Evolutionary conservation across 2,113 vertebrate genomes (phyloP).

Genomic region (Cygnus buccinator): DNA sequence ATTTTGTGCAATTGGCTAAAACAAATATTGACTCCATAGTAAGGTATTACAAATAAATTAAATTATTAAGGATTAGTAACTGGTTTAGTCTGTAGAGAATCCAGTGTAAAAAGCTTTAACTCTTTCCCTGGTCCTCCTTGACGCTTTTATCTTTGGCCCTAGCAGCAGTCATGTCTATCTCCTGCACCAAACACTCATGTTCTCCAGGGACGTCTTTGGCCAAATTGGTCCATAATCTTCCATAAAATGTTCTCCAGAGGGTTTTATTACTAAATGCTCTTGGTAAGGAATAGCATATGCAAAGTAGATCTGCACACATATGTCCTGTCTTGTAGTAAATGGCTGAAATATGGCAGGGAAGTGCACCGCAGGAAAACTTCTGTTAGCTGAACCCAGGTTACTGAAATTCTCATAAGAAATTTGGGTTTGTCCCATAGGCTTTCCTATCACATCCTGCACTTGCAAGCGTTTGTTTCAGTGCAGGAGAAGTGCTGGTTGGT

Average conservation of each 20-base stretch:
- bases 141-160: background rate
- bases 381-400: background rate
- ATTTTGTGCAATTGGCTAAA: background rate
- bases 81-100: background rate
- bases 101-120: background rate
- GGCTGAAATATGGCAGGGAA: background rate
- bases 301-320: background rate
- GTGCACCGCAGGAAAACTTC: background rate
- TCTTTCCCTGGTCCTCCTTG: background rate
- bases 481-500: background rate
- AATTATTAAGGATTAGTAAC: constrained; percentile 9
- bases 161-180: background rate
- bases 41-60: background rate
- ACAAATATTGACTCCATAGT: background rate
- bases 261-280: background rate
- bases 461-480: fast-evolving
- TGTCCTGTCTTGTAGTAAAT: background rate
- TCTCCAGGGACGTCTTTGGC: constrained; percentile 14
- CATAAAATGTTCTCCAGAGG: background rate
- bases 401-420: background rate
- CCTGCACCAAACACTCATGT: background rate
- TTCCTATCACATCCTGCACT: fast-evolving
- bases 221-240: constrained; percentile 51
- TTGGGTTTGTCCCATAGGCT: fast-evolving
- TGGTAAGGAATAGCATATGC: background rate